Evolutionary conservation across 2,888 invertebrate genomes (phyloP).

Genomic region (Camptogramma bilineatum): DNA sequence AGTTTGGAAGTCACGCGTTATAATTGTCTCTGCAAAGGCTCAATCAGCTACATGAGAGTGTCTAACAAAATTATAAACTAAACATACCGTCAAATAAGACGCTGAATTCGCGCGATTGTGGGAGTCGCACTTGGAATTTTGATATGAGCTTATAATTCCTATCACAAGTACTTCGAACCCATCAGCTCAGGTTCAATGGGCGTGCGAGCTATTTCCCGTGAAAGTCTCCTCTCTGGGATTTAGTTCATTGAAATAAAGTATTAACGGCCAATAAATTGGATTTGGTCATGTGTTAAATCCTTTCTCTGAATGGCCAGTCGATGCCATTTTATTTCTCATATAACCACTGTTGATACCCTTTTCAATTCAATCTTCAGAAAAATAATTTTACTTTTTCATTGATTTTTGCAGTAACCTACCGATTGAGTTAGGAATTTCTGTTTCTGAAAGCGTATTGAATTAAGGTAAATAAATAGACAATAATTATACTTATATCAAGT

Average conservation of each 20-base stretch:
- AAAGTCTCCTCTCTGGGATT: constrained; percentile 29
- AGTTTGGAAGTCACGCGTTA: no score
- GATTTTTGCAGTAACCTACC: neutral
- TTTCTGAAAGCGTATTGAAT: no score
- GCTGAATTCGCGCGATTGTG: no score
- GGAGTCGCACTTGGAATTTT: no score
- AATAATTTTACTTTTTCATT: neutral
- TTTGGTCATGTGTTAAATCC: constrained; percentile 55
- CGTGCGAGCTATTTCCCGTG: constrained; percentile 35
- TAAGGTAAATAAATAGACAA: no score
- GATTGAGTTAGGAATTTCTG: neutral
- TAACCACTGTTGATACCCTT: neutral
- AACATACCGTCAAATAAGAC: neutral
- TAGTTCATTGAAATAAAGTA: constrained; percentile 48
- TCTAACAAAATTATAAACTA: neutral
- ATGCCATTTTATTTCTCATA: constrained; percentile 10
- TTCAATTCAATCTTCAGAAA: neutral
- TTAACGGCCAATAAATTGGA: constrained; percentile 53
- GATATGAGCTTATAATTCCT: neutral
- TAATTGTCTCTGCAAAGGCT: no score
- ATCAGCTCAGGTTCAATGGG: constrained; percentile 15
- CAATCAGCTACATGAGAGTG: no score
- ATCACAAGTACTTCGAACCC: neutral
- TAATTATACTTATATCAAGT: no score
- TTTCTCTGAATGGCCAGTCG: constrained; percentile 12